Base-by-base conservation (phyloP, 2,113 vertebrate species). In the Python bivittatus region DNA sequence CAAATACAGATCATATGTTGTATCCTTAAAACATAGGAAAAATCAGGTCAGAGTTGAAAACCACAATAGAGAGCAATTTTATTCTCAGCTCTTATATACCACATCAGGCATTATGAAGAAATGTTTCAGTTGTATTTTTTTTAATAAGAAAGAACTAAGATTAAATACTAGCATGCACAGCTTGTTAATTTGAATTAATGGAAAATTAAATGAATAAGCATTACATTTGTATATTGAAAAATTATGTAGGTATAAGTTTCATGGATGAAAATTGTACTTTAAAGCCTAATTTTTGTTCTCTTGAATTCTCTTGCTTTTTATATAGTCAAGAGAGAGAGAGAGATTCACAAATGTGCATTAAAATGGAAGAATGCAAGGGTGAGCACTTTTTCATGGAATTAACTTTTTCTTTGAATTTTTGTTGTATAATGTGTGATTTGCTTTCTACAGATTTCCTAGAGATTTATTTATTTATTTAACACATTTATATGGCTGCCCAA, bases 31-130 rank as follows among this genome's bases (percentile, higher is more conserved):
- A 92, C 94, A 91, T 84, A 93, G 89, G 92, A 94, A 95, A 95
- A 96, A 96, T 93, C 92, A 54, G 10, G n/a, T 96, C 93, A 93
- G 52, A 93, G 68, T 93, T 93, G 90, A 96, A 97, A 97, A 96
- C 54, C 61, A 89, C 91, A 87, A 29, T 20, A 94, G 88, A 72
- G 7, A 0, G 0, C 54, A 6, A 0, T 93, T 15, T 85, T 54
- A 87, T 91, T 95, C 96, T 95, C 58, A 90, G n/a, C 88, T 93
- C 91, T 93, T 94, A 92, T 2, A 86, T 20, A 79, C 38, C 92
- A 27, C 22, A 61, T 90, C 44, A 85, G 12, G 89, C 92, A 7
- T 29, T 91, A 11, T 15, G 83, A 86, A 38, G 91, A 11, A 92
- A 12, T 23, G 33, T 88, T 68, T 91, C 79, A 91, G 64, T 83